Percentiles rank a stretch among this genome's conserved stretches.
Conservation (phyloP, 2,888 invertebrate species). For the Trichopria drosophilae region DNA sequence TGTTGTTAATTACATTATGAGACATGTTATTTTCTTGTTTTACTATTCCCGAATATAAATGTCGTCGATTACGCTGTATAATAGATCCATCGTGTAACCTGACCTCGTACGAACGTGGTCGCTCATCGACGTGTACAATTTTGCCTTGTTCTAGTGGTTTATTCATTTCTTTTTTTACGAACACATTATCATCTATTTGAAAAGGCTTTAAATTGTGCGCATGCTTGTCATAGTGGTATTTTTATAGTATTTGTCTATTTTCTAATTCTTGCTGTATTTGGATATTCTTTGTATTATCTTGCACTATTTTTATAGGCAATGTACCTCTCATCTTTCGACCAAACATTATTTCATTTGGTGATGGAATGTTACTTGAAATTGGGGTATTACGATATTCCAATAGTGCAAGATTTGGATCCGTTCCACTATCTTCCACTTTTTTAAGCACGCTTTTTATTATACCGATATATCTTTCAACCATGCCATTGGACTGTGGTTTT, state of each 20-base stretch:
- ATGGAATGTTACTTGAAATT: slow-evolving; percentile 16
- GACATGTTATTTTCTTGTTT: too few species aligned
- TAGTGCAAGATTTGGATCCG: slow-evolving; percentile 23
- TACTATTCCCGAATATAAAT: too few species aligned
- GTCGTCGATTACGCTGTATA: too few species aligned
- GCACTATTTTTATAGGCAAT: slow-evolving; percentile 5
- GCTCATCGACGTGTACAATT: slow-evolving; percentile 10
- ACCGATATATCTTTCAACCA: slow-evolving; percentile 30
- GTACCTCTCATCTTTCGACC: slow-evolving; percentile 20
- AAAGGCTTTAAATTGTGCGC: slow-evolving; percentile 10
- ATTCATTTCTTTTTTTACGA: slow-evolving; percentile 15
- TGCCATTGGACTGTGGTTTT: slow-evolving; percentile 24
- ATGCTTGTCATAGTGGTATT: slow-evolving; percentile 25
- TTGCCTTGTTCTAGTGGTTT: slow-evolving; percentile 19
- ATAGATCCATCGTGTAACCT: slow-evolving; percentile 13
- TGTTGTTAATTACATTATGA: too few species aligned
- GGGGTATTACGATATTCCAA: slow-evolving; percentile 35
- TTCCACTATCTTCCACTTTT: slow-evolving; percentile 22
- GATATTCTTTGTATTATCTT: neutral
- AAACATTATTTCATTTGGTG: slow-evolving; percentile 27
- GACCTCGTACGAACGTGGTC: slow-evolving; percentile 22
- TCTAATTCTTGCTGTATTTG: slow-evolving; percentile 6
- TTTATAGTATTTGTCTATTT: slow-evolving; percentile 17
- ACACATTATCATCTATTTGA: slow-evolving; percentile 22
- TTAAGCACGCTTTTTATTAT: slow-evolving; percentile 35